Conservation (phyloP, 2,888 invertebrate species). For the Dasysyrphus albostriatus region DNA sequence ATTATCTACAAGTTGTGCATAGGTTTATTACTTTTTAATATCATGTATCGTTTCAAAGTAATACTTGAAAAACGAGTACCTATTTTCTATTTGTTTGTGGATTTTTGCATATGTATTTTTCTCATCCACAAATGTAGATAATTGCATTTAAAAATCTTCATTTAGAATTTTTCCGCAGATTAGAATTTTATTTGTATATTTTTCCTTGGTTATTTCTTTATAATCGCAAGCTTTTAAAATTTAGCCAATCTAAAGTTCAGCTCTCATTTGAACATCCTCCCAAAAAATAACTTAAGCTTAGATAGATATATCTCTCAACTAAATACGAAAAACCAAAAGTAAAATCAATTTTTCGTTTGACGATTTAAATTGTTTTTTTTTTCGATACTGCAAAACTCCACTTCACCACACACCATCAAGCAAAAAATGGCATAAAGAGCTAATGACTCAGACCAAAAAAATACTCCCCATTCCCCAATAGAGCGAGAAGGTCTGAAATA, state of each 20-base stretch:
- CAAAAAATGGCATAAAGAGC: conserved; percentile 36
- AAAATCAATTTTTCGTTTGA: conserved; percentile 34
- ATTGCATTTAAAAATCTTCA: no score
- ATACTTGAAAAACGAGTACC: no score
- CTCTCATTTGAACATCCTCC: conserved; percentile 31
- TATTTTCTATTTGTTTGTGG: no score
- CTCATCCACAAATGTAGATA: no score
- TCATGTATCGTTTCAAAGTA: no score
- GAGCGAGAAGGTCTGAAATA: conserved; percentile 67
- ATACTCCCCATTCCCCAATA: conserved; percentile 61
- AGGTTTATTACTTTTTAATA: no score
- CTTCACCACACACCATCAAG: conserved; percentile 38
- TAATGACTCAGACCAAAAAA: conserved; percentile 66
- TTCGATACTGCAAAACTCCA: conserved; percentile 40
- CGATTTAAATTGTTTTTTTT: conserved; percentile 13
- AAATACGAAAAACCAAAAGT: conserved; percentile 21
- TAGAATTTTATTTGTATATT: no score
- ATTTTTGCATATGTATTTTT: no score
- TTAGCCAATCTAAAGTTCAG: conserved; percentile 44
- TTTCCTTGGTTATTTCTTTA: no score
- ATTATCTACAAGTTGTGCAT: no score
- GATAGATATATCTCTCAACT: neutral
- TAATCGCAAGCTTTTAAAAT: neutral
- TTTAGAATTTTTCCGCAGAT: no score
- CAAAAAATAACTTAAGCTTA: conserved; percentile 11